phyloP scores from a whole-genome alignment of 2,797 vertebrate genomes.

The Molossus alvarezi region DNA sequence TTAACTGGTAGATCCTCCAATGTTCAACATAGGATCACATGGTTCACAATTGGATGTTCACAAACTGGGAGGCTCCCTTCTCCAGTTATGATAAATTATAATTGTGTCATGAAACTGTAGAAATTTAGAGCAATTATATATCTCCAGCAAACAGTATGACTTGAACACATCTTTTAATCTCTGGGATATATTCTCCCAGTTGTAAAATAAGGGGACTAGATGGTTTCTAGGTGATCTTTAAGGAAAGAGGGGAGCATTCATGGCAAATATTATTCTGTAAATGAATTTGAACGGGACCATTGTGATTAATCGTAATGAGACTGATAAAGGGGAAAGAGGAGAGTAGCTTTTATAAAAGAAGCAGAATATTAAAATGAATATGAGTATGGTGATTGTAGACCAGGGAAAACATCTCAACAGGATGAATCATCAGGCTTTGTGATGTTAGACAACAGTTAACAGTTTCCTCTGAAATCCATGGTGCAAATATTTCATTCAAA shows the following conservation, averaged over 20 bases:
- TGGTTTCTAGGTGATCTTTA: background rate
- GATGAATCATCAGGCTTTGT: background rate
- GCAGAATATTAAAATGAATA: background rate
- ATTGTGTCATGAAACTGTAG: background rate
- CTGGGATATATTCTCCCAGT: background rate
- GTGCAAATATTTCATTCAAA: conserved; percentile 2
- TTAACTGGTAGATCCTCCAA: background rate
- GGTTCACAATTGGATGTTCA: background rate
- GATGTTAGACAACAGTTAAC: background rate
- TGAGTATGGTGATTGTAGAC: background rate
- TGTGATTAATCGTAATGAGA: background rate
- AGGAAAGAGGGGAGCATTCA: background rate
- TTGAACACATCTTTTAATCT: background rate
- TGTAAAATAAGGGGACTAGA: background rate
- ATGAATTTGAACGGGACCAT: background rate
- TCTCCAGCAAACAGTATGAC: background rate
- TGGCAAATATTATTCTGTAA: background rate
- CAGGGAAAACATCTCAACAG: background rate
- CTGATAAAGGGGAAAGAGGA: background rate
- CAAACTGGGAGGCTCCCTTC: background rate
- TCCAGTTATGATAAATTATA: background rate
- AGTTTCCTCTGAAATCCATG: conserved; percentile 1
- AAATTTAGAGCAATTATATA: background rate
- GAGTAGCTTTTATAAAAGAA: background rate
- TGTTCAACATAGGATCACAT: background rate